A percentile compares a stretch with the other conserved stretches of the same genome.
phyloP scores from a whole-genome alignment of 1,140 invertebrate genomes.

The Neodiprion lecontei region DNA sequence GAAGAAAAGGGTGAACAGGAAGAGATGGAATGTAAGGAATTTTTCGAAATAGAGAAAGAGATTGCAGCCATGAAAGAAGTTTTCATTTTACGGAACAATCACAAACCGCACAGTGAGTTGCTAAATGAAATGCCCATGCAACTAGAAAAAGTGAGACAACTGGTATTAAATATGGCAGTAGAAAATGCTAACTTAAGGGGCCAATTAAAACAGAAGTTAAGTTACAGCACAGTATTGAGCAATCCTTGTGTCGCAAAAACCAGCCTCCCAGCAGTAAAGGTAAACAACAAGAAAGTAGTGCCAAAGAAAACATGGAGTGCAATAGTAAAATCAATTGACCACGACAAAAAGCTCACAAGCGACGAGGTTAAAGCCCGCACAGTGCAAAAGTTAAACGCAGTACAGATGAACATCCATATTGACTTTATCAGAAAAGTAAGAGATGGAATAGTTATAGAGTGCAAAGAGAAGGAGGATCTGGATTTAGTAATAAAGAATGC shows the following conservation, averaged over 20 bases:
- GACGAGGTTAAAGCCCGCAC: neutral
- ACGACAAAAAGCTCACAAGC: neutral
- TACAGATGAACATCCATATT: neutral
- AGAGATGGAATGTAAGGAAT: neutral
- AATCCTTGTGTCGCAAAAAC: no score
- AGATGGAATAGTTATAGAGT: neutral
- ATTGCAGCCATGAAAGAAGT: neutral
- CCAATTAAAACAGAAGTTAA: no score
- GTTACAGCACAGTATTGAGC: no score
- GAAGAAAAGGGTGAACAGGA: neutral
- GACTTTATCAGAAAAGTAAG: neutral
- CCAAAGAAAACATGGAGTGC: neutral
- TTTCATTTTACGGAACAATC: neutral
- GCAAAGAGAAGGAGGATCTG: neutral
- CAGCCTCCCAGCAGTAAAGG: no score
- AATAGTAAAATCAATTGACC: neutral
- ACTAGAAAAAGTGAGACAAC: no score
- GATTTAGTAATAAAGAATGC: neutral
- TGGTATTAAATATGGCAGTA: no score
- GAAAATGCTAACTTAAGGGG: no score
- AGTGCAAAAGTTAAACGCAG: neutral
- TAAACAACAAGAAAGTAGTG: neutral
- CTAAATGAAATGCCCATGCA: no score
- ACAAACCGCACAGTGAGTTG: neutral
- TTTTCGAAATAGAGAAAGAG: neutral